Base-by-base conservation (phyloP, 2,888 invertebrate species). In the Labia minor region DNA sequence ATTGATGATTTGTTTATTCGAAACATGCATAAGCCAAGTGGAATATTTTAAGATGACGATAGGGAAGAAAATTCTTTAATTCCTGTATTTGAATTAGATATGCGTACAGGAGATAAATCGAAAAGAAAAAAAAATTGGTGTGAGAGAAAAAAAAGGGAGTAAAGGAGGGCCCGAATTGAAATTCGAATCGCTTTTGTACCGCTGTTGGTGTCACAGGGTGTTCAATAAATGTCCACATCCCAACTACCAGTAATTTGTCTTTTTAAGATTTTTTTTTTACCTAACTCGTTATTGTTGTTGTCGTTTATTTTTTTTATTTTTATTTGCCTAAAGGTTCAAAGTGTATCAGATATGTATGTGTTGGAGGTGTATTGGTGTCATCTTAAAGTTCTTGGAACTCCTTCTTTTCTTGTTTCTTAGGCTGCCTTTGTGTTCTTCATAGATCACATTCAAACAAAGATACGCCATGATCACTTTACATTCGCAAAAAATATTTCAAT, bases 381-480 rank as follows among this genome's bases (percentile, higher is more conserved):
- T 49, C 49, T 49, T 3, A 3, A 16, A 14, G 49, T 49, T 49
- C 49, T 49, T 49, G 49, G 49, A 49, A 49, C 49, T 49, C 49
- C 14, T 26, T 26, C 26, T 49, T 14, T 49, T 49, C 49, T 49
- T 49, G n/a, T 49, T 49, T 49, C 49, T 49, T 49, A 49, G 16
- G 49, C 26, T 26, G 26, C 49, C 49, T 49, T 49, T 49, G 49
- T 49, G 49, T 49, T 11, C 49, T 49, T 49, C 49, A 49, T 49
- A 49, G 49, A 49, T 49, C 49, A 49, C 49, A 49, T 49, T 49
- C 49, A 49, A 16, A 49, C 49, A 49, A 49, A 49, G 49, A 49
- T 49, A 49, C 16, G 49, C 49, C 49, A 26, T 8, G 26, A 26
- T 26, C 26, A 6, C 26, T 26, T 26, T 26, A 8, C 26, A 8